Evolutionary conservation across 1,140 invertebrate genomes (phyloP).

Genomic region (Schlechtendalia chinensis): DNA sequence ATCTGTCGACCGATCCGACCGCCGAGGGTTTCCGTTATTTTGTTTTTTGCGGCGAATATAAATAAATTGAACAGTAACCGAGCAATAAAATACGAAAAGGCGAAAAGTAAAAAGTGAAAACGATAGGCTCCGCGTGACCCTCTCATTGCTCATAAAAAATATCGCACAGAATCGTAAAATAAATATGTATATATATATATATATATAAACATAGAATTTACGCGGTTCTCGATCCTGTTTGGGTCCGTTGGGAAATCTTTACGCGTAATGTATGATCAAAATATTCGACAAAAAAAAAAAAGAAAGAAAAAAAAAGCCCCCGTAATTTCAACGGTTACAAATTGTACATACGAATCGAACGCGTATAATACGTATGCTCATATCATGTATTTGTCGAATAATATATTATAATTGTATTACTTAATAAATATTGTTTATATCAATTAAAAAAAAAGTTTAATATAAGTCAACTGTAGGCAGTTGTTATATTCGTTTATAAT

Average conservation of each 20-base stretch:
- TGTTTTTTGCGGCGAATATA: neutral
- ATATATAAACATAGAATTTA: neutral
- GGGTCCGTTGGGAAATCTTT: slow-evolving; percentile 34
- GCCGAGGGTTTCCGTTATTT: neutral
- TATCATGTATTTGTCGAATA: neutral
- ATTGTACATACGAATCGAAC: neutral
- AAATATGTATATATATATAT: neutral
- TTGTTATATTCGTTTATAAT: too few species aligned
- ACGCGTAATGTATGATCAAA: slow-evolving; percentile 26
- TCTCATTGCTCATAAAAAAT: slow-evolving; percentile 41
- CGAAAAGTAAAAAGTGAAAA: slow-evolving; percentile 39
- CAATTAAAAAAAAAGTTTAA: neutral
- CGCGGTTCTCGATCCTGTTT: slow-evolving; percentile 1
- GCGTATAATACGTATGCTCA: neutral
- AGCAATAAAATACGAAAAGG: slow-evolving; percentile 38
- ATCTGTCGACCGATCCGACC: neutral
- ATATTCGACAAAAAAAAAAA: too few species aligned
- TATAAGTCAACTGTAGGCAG: neutral
- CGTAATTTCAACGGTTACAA: neutral
- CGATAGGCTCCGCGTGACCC: slow-evolving; percentile 9
- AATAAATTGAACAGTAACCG: slow-evolving; percentile 42
- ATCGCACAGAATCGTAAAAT: slow-evolving; percentile 28
- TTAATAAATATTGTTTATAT: neutral
- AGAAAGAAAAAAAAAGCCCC: too few species aligned
- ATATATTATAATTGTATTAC: neutral